Conservation (phyloP, 2,797 vertebrate genomes). For the Enteromius fasciolatus region DNA sequence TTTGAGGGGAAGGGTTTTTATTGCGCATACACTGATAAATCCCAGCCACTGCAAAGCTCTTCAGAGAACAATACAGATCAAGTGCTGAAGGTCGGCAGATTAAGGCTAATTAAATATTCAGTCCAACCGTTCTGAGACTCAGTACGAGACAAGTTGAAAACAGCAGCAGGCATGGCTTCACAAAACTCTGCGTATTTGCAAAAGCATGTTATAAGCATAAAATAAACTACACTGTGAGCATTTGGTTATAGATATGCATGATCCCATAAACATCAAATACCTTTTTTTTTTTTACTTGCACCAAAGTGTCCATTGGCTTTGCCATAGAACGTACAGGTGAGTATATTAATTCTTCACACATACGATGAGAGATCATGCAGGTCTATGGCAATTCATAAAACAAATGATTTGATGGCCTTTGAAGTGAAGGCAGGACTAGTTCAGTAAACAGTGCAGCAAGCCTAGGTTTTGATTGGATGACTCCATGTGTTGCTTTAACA, state of each 20-base stretch:
- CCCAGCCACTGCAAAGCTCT: constrained; percentile 41
- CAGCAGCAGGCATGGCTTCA: constrained; percentile 11
- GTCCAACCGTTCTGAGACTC: constrained; percentile 15
- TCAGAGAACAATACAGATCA: constrained; percentile 21
- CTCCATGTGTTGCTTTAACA: constrained; percentile 46
- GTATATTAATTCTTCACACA: constrained; percentile 10
- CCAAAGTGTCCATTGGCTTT: background rate
- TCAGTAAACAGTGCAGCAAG: constrained; percentile 42
- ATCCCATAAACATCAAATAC: constrained; percentile 5
- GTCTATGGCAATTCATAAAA: constrained; percentile 19
- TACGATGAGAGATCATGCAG: constrained; percentile 26
- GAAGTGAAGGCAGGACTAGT: background rate
- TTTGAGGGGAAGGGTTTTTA: constrained; percentile 31
- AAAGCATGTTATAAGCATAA: constrained; percentile 26
- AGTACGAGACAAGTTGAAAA: constrained; percentile 1
- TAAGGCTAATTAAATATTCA: constrained; percentile 8
- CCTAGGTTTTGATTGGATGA: constrained; percentile 18
- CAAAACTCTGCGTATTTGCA: constrained; percentile 22
- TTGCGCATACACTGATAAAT: constrained; percentile 24
- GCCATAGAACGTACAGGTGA: background rate
- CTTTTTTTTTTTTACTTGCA: background rate
- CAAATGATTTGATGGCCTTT: background rate
- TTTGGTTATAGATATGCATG: constrained; percentile 27
- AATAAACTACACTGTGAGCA: background rate
- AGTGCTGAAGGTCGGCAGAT: constrained; percentile 9